Evolutionary conservation across 1,140 invertebrate genomes (phyloP), one percentile per base, ranked within the genome.

Genomic region (Drosophila pseudoananassae): DNA sequence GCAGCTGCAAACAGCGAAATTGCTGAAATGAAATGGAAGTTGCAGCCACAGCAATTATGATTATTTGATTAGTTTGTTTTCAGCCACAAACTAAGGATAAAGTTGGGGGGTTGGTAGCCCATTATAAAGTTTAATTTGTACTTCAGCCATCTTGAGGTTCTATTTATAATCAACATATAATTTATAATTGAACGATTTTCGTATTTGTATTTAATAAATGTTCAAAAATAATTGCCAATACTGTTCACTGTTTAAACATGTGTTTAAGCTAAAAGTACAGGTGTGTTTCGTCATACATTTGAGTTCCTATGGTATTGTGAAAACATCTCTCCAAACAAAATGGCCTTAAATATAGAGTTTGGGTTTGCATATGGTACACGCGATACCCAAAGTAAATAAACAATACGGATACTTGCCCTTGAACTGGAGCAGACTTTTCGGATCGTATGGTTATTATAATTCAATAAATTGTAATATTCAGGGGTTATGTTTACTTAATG

Each of bases 1-100:
- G 58, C 58, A 65, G 59, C 36, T 65, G 58, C 50, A 43, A 49
- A 66, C 56, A 64, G 14, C 33, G 33, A 52, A 66, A 51, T 63
- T 45, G 14, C 2, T 27, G 47, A 20, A 46, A 25, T 29, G 59
- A 64, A 66, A 52, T 51, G 29, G 12, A 8, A 52, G 15, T 36
- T 59, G 7, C 15, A 23, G 43, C 43, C 17, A 46, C 3, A 20
- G 43, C 43, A 17, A 51, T 59, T 38, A 51, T 66, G 45, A 52
- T 66, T 66, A 66, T 64, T 52, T 66, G 63, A 64, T 51, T 64
- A 66, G 43, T 29, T 57, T 33, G 43, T 23, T 17, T 23, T 14
- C 12, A 8, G 1, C 20, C 25, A 33, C 20, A 38, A 38, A 38
- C 8, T n/a, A 20, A 3, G 14, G 15, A 52, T 33, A 52, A 64